Percentiles rank a stretch among this genome's conserved stretches.
Conservation (phyloP, 2,888 invertebrate species). For the Ochlodes sylvanus region DNA sequence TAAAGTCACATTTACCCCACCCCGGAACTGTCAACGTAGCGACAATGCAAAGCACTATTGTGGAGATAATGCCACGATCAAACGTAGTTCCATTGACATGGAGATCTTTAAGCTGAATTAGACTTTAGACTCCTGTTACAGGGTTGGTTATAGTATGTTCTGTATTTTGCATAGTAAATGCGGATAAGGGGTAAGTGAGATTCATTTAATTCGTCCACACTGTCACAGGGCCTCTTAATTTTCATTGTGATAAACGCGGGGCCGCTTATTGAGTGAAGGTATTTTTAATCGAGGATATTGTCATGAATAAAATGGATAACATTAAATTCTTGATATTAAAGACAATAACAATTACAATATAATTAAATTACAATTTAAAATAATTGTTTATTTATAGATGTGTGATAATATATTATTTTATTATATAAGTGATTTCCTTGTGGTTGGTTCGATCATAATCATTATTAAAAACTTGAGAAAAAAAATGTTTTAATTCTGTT, state of each 20-base stretch:
- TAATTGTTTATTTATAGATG: too few species aligned
- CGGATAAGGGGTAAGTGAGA: conserved; percentile 77
- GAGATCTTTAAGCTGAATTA: conserved; percentile 40
- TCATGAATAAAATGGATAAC: conserved; percentile 18
- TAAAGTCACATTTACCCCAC: conserved; percentile 54
- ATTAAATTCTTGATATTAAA: background rate
- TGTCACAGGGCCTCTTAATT: conserved; percentile 79
- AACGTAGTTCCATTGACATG: conserved; percentile 75
- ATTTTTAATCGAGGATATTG: conserved; percentile 17
- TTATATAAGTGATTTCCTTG: too few species aligned
- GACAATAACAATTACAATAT: too few species aligned
- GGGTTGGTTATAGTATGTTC: conserved; percentile 48
- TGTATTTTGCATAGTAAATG: conserved; percentile 50
- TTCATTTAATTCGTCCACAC: conserved; percentile 81
- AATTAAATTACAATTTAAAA: too few species aligned
- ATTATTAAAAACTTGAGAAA: too few species aligned
- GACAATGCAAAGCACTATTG: conserved; percentile 81
- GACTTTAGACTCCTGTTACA: conserved; percentile 45
- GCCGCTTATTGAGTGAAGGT: conserved; percentile 47
- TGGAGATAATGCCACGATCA: conserved; percentile 82
- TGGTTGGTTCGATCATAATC: too few species aligned
- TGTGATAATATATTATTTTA: too few species aligned
- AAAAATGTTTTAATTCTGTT: too few species aligned
- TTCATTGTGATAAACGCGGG: conserved; percentile 58
- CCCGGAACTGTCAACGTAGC: conserved; percentile 71